Evolutionary conservation across 2,888 invertebrate genomes (phyloP).

Genomic region (Parelbella ahira): DNA sequence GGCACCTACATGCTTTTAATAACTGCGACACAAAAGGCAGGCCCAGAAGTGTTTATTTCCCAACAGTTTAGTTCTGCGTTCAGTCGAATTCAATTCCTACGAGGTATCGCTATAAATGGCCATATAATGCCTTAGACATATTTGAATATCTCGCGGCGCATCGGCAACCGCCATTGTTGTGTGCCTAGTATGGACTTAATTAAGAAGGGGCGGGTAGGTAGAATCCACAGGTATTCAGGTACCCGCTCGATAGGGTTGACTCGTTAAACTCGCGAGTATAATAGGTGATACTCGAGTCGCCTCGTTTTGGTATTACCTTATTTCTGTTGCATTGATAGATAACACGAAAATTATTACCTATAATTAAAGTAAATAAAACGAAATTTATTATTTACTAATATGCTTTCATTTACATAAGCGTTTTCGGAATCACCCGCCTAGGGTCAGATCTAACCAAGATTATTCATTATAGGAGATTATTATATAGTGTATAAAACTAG

Average conservation of each 20-base stretch:
- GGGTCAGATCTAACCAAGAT: too few relatives aligned
- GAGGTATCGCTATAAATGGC: constrained; percentile 57
- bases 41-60: constrained; percentile 27
- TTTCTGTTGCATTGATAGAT: too few relatives aligned
- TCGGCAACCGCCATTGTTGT: constrained; percentile 73
- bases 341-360: too few relatives aligned
- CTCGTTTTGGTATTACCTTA: constrained; percentile 2
- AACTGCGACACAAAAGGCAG: constrained; percentile 21
- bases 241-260: constrained; percentile 18
- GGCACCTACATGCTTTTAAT: constrained; percentile 20
- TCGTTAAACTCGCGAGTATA: constrained; percentile 16
- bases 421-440: too few relatives aligned
- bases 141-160: constrained; percentile 77
- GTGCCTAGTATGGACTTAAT: constrained; percentile 78
- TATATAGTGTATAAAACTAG: too few relatives aligned
- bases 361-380: too few relatives aligned
- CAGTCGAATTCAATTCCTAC: constrained; percentile 39
- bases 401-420: too few relatives aligned
- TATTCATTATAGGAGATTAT: too few relatives aligned
- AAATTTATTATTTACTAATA: too few relatives aligned
- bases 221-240: constrained; percentile 72
- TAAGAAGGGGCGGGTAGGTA: constrained; percentile 67
- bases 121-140: constrained; percentile 75
- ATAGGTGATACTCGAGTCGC: constrained; percentile 10
- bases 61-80: constrained; percentile 33